These are phyloP conservation scores for Bufo bufo DNA, from an alignment of 2,113 vertebrate species.

Conservation along the genomic window DNA sequence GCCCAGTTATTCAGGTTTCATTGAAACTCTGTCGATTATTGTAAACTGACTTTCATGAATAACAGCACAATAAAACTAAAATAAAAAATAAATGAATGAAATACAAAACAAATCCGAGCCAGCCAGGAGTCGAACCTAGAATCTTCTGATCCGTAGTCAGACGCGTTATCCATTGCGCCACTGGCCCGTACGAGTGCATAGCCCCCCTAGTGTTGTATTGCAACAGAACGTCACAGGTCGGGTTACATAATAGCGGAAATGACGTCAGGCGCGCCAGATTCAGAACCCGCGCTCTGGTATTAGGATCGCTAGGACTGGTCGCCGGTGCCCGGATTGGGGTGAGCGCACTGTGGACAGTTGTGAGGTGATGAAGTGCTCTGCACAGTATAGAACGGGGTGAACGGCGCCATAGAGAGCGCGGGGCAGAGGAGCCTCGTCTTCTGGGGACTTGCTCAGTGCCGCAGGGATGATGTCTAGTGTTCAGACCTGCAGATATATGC, in stretches of 20 bases:
- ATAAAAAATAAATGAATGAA: not conserved
- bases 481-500: no score
- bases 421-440: not conserved
- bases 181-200: conserved; percentile 66
- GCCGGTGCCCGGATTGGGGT: conserved; percentile 41
- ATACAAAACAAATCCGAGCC: conserved; percentile 66
- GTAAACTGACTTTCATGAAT: no score
- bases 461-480: no score
- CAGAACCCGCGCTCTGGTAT: not conserved
- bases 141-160: conserved; percentile 91
- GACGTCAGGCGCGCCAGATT: conserved; percentile 52
- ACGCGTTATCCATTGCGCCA: conserved; percentile 86
- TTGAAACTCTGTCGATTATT: no score
- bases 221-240: not conserved
- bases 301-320: not conserved
- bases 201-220: not conserved
- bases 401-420: not conserved
- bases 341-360: not conserved
- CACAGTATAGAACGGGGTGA: not conserved
- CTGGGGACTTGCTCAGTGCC: no score
- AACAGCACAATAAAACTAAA: no score
- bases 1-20: no score
- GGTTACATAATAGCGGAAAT: conserved; percentile 1
- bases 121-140: conserved; percentile 88
- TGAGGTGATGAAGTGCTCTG: not conserved